Evolutionary conservation across 2,888 invertebrate species (phyloP).

Genomic region (Carabus problematicus): DNA sequence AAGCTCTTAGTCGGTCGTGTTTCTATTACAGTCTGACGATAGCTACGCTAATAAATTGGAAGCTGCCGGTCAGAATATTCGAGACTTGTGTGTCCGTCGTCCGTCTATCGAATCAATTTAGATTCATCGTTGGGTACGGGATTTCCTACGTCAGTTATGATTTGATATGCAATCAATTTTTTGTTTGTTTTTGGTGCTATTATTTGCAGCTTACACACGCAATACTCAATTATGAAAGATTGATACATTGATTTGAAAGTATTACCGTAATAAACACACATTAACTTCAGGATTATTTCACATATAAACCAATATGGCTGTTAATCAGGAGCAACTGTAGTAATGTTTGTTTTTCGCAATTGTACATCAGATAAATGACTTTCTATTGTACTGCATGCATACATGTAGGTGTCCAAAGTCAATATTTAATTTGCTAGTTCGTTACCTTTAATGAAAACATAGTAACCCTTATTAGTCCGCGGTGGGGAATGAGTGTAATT

Average conservation of each 20-base stretch:
- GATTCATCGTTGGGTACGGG: conserved; percentile 47
- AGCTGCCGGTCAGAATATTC: not conserved
- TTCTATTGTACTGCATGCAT: not conserved
- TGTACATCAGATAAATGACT: not conserved
- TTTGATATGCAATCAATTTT: conserved; percentile 41
- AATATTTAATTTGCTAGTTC: conserved; percentile 35
- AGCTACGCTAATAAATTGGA: conserved; percentile 14
- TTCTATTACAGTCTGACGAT: conserved; percentile 10
- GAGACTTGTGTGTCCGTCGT: conserved; percentile 28
- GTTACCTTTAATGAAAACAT: conserved; percentile 34
- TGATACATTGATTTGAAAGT: conserved; percentile 18
- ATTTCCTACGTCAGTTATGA: conserved; percentile 45
- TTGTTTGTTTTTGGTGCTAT: not conserved
- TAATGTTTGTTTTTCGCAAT: not conserved
- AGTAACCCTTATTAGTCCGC: conserved; percentile 27
- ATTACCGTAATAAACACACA: not conserved
- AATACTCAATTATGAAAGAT: conserved; percentile 30
- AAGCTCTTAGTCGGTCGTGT: conserved; percentile 15
- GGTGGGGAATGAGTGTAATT: conserved; percentile 23
- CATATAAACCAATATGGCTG: too few relatives aligned
- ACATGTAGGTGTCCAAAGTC: conserved; percentile 16
- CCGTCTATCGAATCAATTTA: conserved; percentile 48
- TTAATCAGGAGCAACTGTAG: not conserved
- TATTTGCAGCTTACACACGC: not conserved
- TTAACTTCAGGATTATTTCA: not conserved